phyloP scores from a whole-genome alignment of 2,797 vertebrate genomes.

The Bovichtus diacanthus region DNA sequence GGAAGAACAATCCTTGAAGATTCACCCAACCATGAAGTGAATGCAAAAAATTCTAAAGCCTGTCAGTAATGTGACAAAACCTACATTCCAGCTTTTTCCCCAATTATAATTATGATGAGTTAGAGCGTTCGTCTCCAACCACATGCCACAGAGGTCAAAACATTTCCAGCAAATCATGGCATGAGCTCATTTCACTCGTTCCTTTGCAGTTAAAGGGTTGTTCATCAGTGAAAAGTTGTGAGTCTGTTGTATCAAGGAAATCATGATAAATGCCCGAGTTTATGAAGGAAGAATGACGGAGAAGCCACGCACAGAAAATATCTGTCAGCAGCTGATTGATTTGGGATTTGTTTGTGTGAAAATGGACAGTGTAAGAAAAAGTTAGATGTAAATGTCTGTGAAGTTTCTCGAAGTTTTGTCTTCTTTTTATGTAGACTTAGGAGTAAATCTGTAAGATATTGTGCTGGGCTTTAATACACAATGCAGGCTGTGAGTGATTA shows the following conservation, averaged over 20 bases:
- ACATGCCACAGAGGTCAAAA: conserved; percentile 34
- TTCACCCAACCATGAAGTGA: conserved; percentile 17
- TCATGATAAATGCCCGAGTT: background rate
- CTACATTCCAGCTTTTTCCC: conserved; percentile 48
- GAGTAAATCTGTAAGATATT: background rate
- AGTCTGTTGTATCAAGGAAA: background rate
- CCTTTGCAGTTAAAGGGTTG: conserved; percentile 10
- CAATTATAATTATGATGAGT: conserved; percentile 50
- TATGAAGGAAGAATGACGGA: too few relatives aligned
- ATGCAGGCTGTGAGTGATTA: background rate
- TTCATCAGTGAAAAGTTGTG: background rate
- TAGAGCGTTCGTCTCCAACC: conserved; percentile 17
- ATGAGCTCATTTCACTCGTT: conserved; percentile 32
- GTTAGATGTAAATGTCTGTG: background rate
- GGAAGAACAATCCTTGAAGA: conserved; percentile 20
- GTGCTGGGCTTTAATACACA: background rate
- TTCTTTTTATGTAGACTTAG: background rate
- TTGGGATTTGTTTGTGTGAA: background rate
- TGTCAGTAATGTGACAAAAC: conserved; percentile 42
- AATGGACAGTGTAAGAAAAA: background rate
- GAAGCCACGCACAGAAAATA: background rate
- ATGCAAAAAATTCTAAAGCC: conserved; percentile 11
- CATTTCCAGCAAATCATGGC: conserved; percentile 22
- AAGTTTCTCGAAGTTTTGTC: background rate
- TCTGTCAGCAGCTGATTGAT: background rate